Base-by-base conservation (phyloP, 2,797 vertebrate species). In the Esox masquinongy region DNA sequence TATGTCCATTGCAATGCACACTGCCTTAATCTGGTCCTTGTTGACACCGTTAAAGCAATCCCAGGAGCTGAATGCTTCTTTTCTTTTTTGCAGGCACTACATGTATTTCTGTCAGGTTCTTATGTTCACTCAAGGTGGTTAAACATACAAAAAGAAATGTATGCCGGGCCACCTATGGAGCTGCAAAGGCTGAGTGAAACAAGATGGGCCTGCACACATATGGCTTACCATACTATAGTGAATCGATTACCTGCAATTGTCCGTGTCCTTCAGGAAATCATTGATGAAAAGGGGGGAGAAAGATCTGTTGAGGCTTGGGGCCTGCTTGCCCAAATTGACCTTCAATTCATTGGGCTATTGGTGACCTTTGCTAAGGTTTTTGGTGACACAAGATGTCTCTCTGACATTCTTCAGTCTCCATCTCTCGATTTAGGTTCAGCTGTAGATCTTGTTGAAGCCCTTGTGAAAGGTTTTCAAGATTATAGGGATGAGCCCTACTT, bases 101-200 rank as follows among this genome's bases (percentile, higher is more conserved):
- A 70, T 71, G 34, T 70, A 3, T 77, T 68, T 24, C 72, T 73
- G 67, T 73, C 56, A 17, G 74, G 74, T 7, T 74, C 72, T 0
- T 81, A 78, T 68, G 72, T 82, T 4, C 74, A 76, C 39, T 29
- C 77, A 22, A 84, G 77, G 73, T 77, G 43, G 75, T 51, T 76
- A 16, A 39, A 64, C 49, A 50, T 80, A 15, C 75, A 80, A 56
- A 78, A 56, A n/a, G 31, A 78, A 2, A 77, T 77, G 76, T 72
- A 68, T 69, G 4, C 51, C 14, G 70, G 75, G 19, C 22, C 12
- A 31, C 29, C 72, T 11, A 79, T 78, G 61, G 75, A 80, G 70
- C 63, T 82, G 19, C 63, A 77, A n/a, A 68, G 29, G 51, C 49
- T 70, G 19, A 75, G 74, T 74, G 77, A 77, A 26, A 73, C 64